Evolutionary conservation across 2,113 vertebrate genomes (phyloP).

Genomic region (Butastur rufipennis): DNA sequence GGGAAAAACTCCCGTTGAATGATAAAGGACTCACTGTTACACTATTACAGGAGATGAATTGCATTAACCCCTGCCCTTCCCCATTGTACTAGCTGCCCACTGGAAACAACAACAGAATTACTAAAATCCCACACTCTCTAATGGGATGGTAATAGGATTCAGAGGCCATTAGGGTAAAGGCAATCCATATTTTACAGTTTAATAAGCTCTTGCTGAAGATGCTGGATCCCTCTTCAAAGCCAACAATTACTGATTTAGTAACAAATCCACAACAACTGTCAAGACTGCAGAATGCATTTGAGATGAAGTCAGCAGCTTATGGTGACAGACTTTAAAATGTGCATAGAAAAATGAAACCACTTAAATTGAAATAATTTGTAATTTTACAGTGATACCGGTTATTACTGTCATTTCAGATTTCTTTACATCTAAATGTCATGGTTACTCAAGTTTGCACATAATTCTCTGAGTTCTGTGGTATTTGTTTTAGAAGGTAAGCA

Average conservation of each 20-base stretch:
- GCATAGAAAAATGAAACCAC: slow-evolving; percentile 32
- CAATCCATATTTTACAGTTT: slow-evolving; percentile 87
- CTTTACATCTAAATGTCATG: not conserved
- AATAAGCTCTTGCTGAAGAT: slow-evolving; percentile 80
- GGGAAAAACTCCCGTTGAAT: slow-evolving; percentile 41
- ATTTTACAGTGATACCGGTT: slow-evolving; percentile 49
- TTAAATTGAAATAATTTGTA: slow-evolving; percentile 44
- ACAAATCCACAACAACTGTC: slow-evolving; percentile 72
- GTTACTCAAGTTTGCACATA: slow-evolving; percentile 3
- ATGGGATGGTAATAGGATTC: slow-evolving; percentile 90
- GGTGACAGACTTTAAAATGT: not conserved
- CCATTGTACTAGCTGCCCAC: slow-evolving; percentile 81
- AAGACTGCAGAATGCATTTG: slow-evolving; percentile 45
- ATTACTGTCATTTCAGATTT: slow-evolving; percentile 48
- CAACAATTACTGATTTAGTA: slow-evolving; percentile 78
- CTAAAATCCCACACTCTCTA: slow-evolving; percentile 85
- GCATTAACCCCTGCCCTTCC: slow-evolving; percentile 80
- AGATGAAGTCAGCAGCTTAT: slow-evolving; percentile 50
- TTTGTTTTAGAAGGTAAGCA: not conserved
- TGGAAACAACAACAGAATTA: slow-evolving; percentile 89
- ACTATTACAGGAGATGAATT: slow-evolving; percentile 77
- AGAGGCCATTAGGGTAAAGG: slow-evolving; percentile 86
- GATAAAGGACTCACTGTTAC: slow-evolving; percentile 70
- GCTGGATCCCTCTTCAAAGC: slow-evolving; percentile 69
- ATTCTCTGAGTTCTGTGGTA: not conserved